Base-by-base conservation (phyloP, 2,797 vertebrate genomes). In the Merluccius polli region DNA sequence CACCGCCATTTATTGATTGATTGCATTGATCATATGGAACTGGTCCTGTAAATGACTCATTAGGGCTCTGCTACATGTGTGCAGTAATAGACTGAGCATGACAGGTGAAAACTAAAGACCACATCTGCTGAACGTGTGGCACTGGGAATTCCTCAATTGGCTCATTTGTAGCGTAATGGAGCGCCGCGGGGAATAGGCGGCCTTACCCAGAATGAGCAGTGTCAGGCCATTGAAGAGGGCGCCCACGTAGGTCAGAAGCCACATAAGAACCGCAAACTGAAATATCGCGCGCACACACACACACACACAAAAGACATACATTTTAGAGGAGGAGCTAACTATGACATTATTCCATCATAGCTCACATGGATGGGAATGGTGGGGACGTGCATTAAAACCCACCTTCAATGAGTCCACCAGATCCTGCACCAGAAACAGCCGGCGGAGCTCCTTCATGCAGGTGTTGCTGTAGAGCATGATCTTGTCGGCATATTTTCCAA, bases 201-300 rank as follows among this genome's bases (percentile, higher is more conserved):
- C 77, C 93, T 97, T 94, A 99, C 98, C 96, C 92, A 99, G 94
- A 87, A 99, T 98, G 88, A 99, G 94, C 87, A 99, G 95, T 78
- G 98, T 99, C 92, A 99, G 94, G 88, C 98, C 98, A 27, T 99
- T 99, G 94, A 99, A 99, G 88, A 99, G 95, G 33, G 98, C 98
- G n/a, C 98, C 98, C 80, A 99, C 97, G 0, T 99, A 98, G 77
- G 98, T 99, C 94, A 99, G 94, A 87, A 99, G 94, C 98, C 98
- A 99, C 97, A 99, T 99, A 91, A 99, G 93, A 84, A 99, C 98
- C 88, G 98, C 97, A 92, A 99, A 99, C 98, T 99, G 81, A 86
- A 93, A 87, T 65, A 85, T 0, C 1, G 15, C 2, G 15, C 12
- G 33, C 52, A 59, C 21, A 52, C n/a, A 0, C 0, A 16, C 8